Evolutionary conservation across 1,140 invertebrate genomes (phyloP).

Genomic region (Drosophila pruinosa): DNA sequence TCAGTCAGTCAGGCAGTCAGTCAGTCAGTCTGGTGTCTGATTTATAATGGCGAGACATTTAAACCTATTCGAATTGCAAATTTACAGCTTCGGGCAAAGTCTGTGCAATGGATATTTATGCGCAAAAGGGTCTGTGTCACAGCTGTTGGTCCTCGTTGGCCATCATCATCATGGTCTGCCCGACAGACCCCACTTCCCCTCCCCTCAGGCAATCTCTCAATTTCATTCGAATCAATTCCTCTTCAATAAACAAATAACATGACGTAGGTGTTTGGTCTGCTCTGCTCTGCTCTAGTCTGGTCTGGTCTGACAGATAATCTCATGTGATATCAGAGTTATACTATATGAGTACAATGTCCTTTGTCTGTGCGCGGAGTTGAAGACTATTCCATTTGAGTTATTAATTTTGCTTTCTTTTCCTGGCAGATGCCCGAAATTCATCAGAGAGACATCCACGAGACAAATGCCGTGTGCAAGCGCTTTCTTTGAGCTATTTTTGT

Average conservation of each 20-base stretch:
- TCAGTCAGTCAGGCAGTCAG: neutral
- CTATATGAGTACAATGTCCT: constrained; percentile 9
- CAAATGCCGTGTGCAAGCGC: neutral
- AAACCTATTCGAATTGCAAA: constrained; percentile 55
- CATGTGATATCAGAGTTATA: neutral
- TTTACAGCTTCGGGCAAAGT: constrained; percentile 40
- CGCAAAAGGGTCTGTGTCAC: constrained; percentile 15
- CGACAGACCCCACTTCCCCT: neutral
- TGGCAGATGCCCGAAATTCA: neutral
- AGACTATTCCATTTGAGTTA: neutral
- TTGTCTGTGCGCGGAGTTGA: neutral
- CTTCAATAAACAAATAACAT: constrained; percentile 62
- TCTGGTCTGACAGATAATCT: constrained; percentile 4
- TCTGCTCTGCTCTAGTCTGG: neutral
- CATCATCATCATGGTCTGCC: neutral
- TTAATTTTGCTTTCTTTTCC: neutral
- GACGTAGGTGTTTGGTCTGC: constrained; percentile 31
- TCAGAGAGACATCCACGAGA: neutral
- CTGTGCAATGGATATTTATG: constrained; percentile 46
- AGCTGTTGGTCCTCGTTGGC: constrained; percentile 33
- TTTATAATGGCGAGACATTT: constrained; percentile 61
- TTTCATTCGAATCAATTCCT: constrained; percentile 56
- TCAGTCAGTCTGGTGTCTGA: constrained; percentile 16
- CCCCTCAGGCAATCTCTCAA: constrained; percentile 16
- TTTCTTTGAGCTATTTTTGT: constrained; percentile 3